Evolutionary conservation across 2,888 invertebrate species (phyloP).

Genomic region (Cepaea hortensis): DNA sequence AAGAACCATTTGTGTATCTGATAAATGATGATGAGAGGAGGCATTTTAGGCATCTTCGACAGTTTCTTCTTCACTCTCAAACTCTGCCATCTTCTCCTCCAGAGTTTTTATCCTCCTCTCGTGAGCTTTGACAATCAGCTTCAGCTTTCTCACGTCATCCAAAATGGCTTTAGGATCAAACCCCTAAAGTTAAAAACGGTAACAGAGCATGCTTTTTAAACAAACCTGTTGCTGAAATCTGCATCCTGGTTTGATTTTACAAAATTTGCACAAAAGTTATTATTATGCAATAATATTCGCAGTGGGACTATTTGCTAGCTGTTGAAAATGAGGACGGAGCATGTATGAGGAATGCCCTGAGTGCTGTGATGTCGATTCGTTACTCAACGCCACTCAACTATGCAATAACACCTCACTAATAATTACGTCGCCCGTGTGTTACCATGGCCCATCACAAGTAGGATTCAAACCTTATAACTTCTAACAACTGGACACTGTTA

Average conservation of each 20-base stretch:
- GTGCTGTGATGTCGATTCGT: too few species aligned
- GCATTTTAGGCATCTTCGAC: constrained; percentile 53
- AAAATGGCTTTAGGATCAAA: constrained; percentile 73
- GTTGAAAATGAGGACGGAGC: too few species aligned
- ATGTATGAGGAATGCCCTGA: too few species aligned
- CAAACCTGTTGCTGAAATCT: neutral
- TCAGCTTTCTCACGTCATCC: constrained; percentile 76
- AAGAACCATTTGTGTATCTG: constrained; percentile 20
- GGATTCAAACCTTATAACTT: too few species aligned
- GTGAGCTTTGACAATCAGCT: constrained; percentile 77
- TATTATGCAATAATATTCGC: neutral
- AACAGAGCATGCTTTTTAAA: neutral
- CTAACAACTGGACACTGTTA: too few species aligned
- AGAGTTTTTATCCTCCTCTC: constrained; percentile 75
- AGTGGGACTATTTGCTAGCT: too few species aligned
- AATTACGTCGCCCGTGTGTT: too few species aligned
- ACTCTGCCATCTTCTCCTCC: constrained; percentile 74
- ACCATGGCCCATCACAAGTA: too few species aligned
- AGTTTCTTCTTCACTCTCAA: constrained; percentile 71
- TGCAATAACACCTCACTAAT: too few species aligned
- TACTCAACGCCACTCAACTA: too few species aligned
- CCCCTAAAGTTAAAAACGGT: constrained; percentile 60
- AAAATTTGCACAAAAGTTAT: neutral
- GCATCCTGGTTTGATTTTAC: neutral
- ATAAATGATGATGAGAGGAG: constrained; percentile 9